Percentiles rank a stretch among this genome's conserved stretches.
Evolutionary conservation across 2,888 invertebrate genomes (phyloP).

Genomic region (Ecliptopera silaceata): DNA sequence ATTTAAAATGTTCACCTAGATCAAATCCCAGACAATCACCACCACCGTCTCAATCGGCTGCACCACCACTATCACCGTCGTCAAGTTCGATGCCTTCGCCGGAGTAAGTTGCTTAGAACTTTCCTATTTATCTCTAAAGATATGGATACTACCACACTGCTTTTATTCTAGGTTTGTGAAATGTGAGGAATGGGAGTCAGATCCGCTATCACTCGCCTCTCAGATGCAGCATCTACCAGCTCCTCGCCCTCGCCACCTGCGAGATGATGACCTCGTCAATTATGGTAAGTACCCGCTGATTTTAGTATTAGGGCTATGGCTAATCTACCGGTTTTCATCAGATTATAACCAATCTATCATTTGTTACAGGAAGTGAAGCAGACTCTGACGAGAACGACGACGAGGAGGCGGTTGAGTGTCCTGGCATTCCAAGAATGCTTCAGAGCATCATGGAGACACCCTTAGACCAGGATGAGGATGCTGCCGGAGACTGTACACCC

Average conservation of each 20-base stretch:
- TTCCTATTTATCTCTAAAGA: conserved; percentile 1
- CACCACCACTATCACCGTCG: conserved; percentile 6
- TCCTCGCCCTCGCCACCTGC: not conserved
- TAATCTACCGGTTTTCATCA: conserved; percentile 8
- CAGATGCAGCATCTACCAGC: not conserved
- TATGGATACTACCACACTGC: conserved; percentile 12
- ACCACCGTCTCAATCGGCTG: conserved; percentile 3
- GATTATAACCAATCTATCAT: conserved; percentile 7
- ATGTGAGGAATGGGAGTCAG: conserved; percentile 10
- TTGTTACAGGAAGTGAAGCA: conserved; percentile 17
- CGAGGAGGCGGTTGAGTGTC: not conserved
- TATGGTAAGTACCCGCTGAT: conserved; percentile 6
- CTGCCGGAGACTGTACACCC: not conserved
- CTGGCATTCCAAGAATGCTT: conserved; percentile 9
- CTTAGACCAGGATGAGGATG: conserved; percentile 10
- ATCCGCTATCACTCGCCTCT: not conserved
- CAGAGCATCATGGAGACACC: conserved; percentile 9
- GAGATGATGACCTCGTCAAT: conserved; percentile 9
- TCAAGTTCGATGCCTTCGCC: conserved; percentile 5
- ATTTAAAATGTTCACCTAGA: conserved; percentile 12
- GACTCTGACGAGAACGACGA: conserved; percentile 7
- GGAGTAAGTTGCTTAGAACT: conserved; percentile 8
- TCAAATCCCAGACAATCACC: conserved; percentile 1
- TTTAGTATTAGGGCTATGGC: conserved; percentile 8
- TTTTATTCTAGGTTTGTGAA: conserved; percentile 18